Conservation (phyloP, 2,888 invertebrate genomes). For the Melolontha melolontha region DNA sequence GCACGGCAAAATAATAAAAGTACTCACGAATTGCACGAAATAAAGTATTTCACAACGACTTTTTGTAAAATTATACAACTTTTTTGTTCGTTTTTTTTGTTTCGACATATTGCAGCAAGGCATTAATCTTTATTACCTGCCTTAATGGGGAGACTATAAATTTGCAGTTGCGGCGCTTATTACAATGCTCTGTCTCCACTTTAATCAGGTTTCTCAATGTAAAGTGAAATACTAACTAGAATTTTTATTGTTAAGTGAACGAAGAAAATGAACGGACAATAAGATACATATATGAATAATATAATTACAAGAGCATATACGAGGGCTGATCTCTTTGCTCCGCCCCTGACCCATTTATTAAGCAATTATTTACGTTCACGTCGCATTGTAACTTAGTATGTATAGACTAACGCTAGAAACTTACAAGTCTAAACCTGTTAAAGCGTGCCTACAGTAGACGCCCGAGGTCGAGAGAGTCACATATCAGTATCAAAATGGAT, state of each 20-base stretch:
- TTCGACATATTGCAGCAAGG: slow-evolving; percentile 31
- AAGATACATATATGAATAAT: slow-evolving; percentile 8
- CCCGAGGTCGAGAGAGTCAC: no score
- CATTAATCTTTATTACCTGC: slow-evolving; percentile 32
- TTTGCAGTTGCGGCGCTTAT: slow-evolving; percentile 32
- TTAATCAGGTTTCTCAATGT: slow-evolving; percentile 25
- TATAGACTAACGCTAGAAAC: no score
- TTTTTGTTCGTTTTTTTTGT: slow-evolving; percentile 16
- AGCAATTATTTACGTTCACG: no score
- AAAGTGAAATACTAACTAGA: slow-evolving; percentile 26
- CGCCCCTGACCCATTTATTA: no score
- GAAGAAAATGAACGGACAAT: slow-evolving; percentile 8
- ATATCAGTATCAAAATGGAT: no score
- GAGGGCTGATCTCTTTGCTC: no score
- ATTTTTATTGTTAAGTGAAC: slow-evolving; percentile 15
- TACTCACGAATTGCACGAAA: slow-evolving; percentile 35
- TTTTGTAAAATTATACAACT: slow-evolving; percentile 29
- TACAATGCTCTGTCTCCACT: slow-evolving; percentile 29
- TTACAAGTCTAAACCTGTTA: no score
- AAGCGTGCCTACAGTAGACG: no score
- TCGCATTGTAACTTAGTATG: no score
- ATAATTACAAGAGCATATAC: slow-evolving; percentile 7
- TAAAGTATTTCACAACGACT: slow-evolving; percentile 22
- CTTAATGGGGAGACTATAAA: slow-evolving; percentile 31
- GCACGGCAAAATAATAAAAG: slow-evolving; percentile 23